These are phyloP conservation scores for Drosophila busckii DNA, from an alignment of 1,140 invertebrate species.

Conservation along the genomic window DNA sequence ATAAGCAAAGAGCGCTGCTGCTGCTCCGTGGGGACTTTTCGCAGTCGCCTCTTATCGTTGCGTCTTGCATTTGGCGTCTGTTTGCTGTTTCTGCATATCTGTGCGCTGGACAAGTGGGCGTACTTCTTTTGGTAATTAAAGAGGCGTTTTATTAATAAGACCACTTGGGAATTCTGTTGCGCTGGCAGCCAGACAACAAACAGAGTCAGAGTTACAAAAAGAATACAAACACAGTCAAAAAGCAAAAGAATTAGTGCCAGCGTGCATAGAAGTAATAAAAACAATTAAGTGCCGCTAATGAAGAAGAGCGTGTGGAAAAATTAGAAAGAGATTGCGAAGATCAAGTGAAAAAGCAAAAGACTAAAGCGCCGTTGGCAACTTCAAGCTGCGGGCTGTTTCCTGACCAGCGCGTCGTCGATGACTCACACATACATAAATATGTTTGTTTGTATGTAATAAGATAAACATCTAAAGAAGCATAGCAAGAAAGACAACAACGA, in stretches of 20 bases:
- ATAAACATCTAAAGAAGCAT: slow-evolving; percentile 16
- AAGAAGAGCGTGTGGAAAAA: too few relatives aligned
- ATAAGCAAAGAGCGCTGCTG: too few relatives aligned
- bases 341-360: slow-evolving; percentile 20
- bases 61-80: slow-evolving; percentile 3
- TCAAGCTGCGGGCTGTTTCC: slow-evolving; percentile 25
- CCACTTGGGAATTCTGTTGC: slow-evolving; percentile 22
- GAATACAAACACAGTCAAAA: slow-evolving; percentile 1
- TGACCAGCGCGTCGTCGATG: slow-evolving; percentile 23
- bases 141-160: slow-evolving; percentile 50
- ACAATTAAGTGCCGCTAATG: neutral
- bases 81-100: slow-evolving; percentile 9
- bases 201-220: slow-evolving; percentile 6
- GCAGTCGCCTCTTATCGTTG: neutral
- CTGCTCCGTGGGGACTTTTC: slow-evolving; percentile 11
- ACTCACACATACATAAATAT: slow-evolving; percentile 39
- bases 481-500: neutral
- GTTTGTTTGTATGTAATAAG: neutral
- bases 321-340: slow-evolving; percentile 3
- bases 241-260: too few relatives aligned
- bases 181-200: slow-evolving; percentile 8
- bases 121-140: slow-evolving; percentile 36
- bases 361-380: slow-evolving; percentile 12
- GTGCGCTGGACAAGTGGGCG: slow-evolving; percentile 41
- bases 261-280: neutral